These are phyloP conservation scores for Ahaetulla prasina DNA, from an alignment of 2,113 vertebrate genomes.

Conservation along the genomic window DNA sequence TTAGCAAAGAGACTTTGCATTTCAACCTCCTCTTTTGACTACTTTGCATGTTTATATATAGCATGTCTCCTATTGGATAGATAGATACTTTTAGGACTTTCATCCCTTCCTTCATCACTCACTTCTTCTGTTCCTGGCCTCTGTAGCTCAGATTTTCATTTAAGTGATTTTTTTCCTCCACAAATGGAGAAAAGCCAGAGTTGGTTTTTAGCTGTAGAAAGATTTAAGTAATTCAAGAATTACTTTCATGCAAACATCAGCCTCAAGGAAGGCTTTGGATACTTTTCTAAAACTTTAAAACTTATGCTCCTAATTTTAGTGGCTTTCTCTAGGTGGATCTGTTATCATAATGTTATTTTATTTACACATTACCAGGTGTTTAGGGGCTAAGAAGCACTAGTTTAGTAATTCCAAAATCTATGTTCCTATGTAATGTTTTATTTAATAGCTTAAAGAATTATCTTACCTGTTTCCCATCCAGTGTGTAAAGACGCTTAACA, in stretches of 20 bases:
- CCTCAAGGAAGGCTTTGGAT: not conserved
- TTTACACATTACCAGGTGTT: not conserved
- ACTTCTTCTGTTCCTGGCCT: not conserved
- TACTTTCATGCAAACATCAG: not conserved
- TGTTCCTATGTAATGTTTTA: not conserved
- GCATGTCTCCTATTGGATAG: not conserved
- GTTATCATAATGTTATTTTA: not conserved
- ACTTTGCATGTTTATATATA: not conserved
- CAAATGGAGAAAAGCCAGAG: not conserved
- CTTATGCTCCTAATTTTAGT: not conserved
- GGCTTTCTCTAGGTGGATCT: not conserved
- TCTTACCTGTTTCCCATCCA: constrained; percentile 94
- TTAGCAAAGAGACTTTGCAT: not conserved
- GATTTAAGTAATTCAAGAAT: not conserved
- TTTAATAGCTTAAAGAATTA: not conserved
- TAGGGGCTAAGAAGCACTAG: not conserved
- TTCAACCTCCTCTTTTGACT: not conserved
- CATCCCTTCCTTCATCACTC: not conserved
- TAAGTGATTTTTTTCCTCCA: not conserved
- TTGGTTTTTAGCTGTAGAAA: not conserved
- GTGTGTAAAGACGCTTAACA: constrained; percentile 90
- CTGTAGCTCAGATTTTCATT: not conserved
- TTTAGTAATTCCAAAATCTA: not conserved
- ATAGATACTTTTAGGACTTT: not conserved
- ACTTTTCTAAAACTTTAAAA: not conserved